Evolutionary conservation across 1,140 invertebrate species (phyloP).

Genomic region (Leguminivora glycinivorella): DNA sequence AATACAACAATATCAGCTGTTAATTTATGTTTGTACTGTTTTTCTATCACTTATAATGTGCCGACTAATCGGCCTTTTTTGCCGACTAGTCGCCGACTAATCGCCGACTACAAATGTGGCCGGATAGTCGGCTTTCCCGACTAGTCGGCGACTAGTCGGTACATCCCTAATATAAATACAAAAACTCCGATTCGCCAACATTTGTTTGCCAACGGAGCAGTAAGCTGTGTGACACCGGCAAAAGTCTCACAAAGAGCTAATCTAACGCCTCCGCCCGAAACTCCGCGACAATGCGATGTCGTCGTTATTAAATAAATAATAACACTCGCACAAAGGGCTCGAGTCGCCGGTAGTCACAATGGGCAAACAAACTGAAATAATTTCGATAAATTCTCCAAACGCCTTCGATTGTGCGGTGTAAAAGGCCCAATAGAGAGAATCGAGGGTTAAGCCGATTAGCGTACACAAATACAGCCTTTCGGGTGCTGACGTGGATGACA

Average conservation of each 20-base stretch:
- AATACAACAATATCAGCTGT: no score
- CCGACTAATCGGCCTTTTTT: no score
- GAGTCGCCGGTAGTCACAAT: slow-evolving; percentile 68
- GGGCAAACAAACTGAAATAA: slow-evolving; percentile 75
- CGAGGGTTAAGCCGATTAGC: slow-evolving; percentile 71
- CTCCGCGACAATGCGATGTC: slow-evolving; percentile 59
- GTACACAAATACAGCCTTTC: slow-evolving; percentile 64
- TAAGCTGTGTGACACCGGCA: background rate
- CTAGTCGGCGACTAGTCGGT: no score
- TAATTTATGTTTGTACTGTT: no score
- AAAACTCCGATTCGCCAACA: background rate
- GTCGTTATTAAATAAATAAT: slow-evolving; percentile 77
- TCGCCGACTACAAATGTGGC: no score
- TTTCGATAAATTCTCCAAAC: slow-evolving; percentile 74
- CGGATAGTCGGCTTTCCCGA: no score
- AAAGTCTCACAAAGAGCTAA: slow-evolving; percentile 44
- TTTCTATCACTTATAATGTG: no score
- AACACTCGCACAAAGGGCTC: slow-evolving; percentile 55
- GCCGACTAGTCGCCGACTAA: no score
- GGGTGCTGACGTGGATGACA: slow-evolving; percentile 43
- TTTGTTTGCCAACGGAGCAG: slow-evolving; percentile 6
- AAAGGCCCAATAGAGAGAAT: slow-evolving; percentile 52
- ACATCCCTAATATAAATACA: no score
- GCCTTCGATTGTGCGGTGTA: slow-evolving; percentile 60
- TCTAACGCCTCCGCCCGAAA: slow-evolving; percentile 58